Conservation (phyloP, 2,888 invertebrate species). For the Alentia gelatinosa region DNA sequence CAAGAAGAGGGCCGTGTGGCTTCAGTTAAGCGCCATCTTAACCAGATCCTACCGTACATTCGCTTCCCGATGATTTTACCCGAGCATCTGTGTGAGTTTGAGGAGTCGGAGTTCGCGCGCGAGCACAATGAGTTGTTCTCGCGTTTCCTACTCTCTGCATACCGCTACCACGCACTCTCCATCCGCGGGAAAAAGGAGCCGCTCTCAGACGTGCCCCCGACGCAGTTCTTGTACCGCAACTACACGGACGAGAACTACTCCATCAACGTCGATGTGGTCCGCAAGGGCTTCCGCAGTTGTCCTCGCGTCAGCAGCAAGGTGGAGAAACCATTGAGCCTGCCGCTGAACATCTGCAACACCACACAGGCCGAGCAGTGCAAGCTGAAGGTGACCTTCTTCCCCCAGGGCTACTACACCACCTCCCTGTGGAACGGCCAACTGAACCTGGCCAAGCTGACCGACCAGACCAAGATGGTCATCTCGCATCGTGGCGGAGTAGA, state of each 20-base stretch:
- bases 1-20: constrained; percentile 82
- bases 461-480: constrained; percentile 63
- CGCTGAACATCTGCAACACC: constrained; percentile 61
- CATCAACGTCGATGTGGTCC: constrained; percentile 63
- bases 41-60: constrained; percentile 86
- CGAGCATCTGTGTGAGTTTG: constrained; percentile 90
- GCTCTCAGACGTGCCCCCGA: constrained; percentile 51
- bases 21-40: constrained; percentile 74
- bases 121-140: constrained; percentile 80
- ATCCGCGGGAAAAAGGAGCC: constrained; percentile 65
- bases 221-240: constrained; percentile 79
- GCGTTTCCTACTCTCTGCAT: constrained; percentile 79
- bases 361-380: constrained; percentile 64
- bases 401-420: constrained; percentile 64
- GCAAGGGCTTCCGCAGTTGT: constrained; percentile 63
- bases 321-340: constrained; percentile 63
- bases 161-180: constrained; percentile 81
- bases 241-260: constrained; percentile 78
- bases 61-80: constrained; percentile 98
- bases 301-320: constrained; percentile 65
- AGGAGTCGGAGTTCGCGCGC: constrained; percentile 90
- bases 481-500: constrained; percentile 65
- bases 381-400: constrained; percentile 65
- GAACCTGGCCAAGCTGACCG: constrained; percentile 64
- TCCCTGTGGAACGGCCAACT: constrained; percentile 66